Evolutionary conservation across 2,113 vertebrate species (phyloP), one percentile per base, ranked within the genome.

Genomic region (Amblyopsis rosae): DNA sequence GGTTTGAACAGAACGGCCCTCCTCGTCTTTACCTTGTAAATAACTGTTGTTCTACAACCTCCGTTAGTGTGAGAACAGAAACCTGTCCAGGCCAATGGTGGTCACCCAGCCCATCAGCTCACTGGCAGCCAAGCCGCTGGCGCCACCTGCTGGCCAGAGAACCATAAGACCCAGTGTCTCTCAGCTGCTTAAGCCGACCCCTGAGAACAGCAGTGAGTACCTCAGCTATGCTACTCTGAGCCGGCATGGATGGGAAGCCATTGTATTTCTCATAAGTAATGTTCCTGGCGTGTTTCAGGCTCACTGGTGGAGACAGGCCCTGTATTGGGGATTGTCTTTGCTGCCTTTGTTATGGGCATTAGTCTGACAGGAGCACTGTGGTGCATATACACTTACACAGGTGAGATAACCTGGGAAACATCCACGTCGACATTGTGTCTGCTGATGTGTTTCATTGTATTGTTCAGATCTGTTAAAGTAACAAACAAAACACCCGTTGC

Each of bases 371-470:
- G 88, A 19, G 90, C 74, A 3, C 71, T 95, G 70, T 94, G 93
- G 92, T 93, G 86, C 75, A 92, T 94, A 79, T 91, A 91, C 68
- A 81, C 73, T n/a, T 76, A 79, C 45, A 93, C 93, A 81, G 91
- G 94, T 94, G 85, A 26, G 26, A 67, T 0, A 0, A 67, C 56
- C 56, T 32, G 17, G 17, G 56, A 35, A 13, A 41, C 35, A 41
- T 41, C 4, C 35, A 41, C 7, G 35, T 6, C 35, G 7, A 6
- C 35, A 41, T 41, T 7, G 35, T 41, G 4, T 41, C 35, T 41
- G 35, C 35, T 41, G 7, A 41, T 41, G 35, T 41, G 7, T 41
- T 3, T 41, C 35, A 41, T 6, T 6, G 7, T 41, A 41, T 41
- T 8, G 35, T 41, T 6, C 4, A 41, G 35, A 41, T 41, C 7